These are phyloP conservation scores for Phenganax marumi DNA, from an alignment of 92 coral and sea anemone genomes.

Conservation along the genomic window DNA sequence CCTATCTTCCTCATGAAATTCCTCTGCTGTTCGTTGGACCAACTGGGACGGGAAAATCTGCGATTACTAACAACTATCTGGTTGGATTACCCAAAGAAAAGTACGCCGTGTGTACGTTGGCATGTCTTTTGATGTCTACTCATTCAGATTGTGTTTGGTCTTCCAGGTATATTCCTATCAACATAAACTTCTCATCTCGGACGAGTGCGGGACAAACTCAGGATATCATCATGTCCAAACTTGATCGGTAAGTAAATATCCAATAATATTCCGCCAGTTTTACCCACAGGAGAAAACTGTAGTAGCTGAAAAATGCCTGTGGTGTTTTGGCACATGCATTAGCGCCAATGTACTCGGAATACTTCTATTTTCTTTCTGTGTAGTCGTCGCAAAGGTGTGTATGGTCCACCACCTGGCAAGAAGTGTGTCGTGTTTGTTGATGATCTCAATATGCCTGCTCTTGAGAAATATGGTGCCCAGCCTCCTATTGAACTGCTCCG, in stretches of 20 bases:
- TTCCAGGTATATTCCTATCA: conserved; percentile 80
- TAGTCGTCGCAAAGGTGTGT: conserved; percentile 98
- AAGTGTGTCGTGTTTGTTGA: conserved; percentile 96
- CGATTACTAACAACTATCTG: conserved; percentile 84
- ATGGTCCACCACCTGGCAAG: conserved; percentile 99
- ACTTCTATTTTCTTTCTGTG: too few relatives aligned
- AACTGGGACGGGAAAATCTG: conserved; percentile 98
- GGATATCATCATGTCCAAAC: conserved; percentile 95
- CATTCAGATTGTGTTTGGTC: not conserved
- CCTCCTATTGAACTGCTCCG: conserved; percentile 93
- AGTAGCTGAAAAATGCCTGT: too few relatives aligned
- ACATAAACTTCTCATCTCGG: conserved; percentile 97
- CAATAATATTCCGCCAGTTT: too few relatives aligned
- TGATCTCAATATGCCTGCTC: conserved; percentile 98
- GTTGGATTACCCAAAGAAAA: conserved; percentile 83
- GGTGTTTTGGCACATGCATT: too few relatives aligned
- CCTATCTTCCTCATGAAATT: conserved; percentile 77
- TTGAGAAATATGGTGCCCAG: conserved; percentile 98
- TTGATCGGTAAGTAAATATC: conserved; percentile 74
- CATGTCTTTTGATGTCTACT: not conserved
- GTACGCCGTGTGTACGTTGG: conserved; percentile 49
- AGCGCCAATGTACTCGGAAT: too few relatives aligned
- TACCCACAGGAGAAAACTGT: too few relatives aligned
- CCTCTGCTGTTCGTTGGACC: conserved; percentile 94
- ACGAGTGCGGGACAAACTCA: conserved; percentile 95